Evolutionary conservation across 2,113 vertebrate genomes (phyloP), one percentile per base, ranked within the genome.

Genomic region (Neofelis nebulosa): DNA sequence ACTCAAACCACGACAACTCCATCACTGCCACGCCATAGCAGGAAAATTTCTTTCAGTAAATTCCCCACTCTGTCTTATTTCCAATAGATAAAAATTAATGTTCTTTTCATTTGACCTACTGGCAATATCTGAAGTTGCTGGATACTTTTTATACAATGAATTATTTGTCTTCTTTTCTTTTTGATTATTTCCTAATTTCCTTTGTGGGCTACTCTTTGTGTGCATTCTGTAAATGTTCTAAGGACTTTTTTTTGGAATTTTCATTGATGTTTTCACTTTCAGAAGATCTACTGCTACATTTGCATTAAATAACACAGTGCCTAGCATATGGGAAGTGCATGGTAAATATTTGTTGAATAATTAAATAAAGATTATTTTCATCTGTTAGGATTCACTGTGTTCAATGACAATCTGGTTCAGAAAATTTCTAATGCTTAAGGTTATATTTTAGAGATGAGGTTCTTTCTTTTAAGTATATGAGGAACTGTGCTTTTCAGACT

Each of bases 301-400:
- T 15, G 80, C 5, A 66, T 61, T 18, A 73, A 85, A 76, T 5
- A 86, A 5, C 5, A 57, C 1, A 38, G 16, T 69, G 19, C 0
- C 15, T 87, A 11, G 21, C 3, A 16, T 38, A 79, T 55, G 48
- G 52, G 16, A 76, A 84, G 4, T 23, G n/a, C 15, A 50, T 29
- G 7, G n/a, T 80, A 95, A 74, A 95, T 87, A 66, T 52, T 96
- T 90, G 23, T 82, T 92, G 36, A 95, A 85, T 95, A 48, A 45
- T 61, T 74, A 13, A 68, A 36, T 69, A 65, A 88, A 78, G 8
- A 25, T 36, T 63, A 25, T 82, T 84, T 95, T 94, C 55, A 29
- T 69, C 21, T 45, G 2, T 57, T 73, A 71, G 33, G 5, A 29
- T 8, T 68, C 81, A 7, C 14, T 71, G 1, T 83, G 14, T 76